Evolutionary conservation across 2,888 invertebrate genomes (phyloP), one percentile per base, ranked within the genome.

Genomic region (Latrodectus hesperus): DNA sequence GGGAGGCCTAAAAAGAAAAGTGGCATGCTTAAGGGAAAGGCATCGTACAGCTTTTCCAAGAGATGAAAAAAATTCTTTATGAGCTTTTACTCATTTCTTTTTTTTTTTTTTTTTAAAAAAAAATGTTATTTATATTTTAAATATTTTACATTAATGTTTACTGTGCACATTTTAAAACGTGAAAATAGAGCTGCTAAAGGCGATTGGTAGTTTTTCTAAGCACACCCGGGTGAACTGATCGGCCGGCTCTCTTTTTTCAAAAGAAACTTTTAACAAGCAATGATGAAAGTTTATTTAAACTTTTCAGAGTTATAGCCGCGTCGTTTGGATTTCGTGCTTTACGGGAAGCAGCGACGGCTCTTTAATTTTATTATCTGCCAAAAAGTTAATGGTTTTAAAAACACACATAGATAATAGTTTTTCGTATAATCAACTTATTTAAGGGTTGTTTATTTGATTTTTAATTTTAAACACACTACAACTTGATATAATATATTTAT

Each of bases 11-110:
- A n/a, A 60, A 60, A 60, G 38, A 38, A 38, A 38, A n/a, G 12
- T 60, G 14, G 60, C n/a, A 16, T 60, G 60, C 60, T 6, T 16
- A 60, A 6, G 49, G 17, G 55, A 14, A 11, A 51, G 16, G 71
- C n/a, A 22, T 22, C 22, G 22, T 22, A 22, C 22, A 60, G 12
- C 14, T 60, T 60, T 11, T 60, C 60, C 60, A 60, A 60, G 49
- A 70, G 38, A 70, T 26, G 26, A 22, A 52, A 52, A 70, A 72
- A 77, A 84, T 77, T 16, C 71, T 77, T 75, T 75, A n/a, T 16
- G 65, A 26, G 49, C 14, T 73, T 73, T 73, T 52, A 16, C 9
- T 1, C 6, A 51, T 14, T 65, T 81, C 73, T 73, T 81, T 80
- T 53, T 53, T 12, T 53, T 55, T 2, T 55, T 55, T 55, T 55